Evolutionary conservation across 2,888 invertebrate genomes (phyloP).

Genomic region (Phoronis australis): DNA sequence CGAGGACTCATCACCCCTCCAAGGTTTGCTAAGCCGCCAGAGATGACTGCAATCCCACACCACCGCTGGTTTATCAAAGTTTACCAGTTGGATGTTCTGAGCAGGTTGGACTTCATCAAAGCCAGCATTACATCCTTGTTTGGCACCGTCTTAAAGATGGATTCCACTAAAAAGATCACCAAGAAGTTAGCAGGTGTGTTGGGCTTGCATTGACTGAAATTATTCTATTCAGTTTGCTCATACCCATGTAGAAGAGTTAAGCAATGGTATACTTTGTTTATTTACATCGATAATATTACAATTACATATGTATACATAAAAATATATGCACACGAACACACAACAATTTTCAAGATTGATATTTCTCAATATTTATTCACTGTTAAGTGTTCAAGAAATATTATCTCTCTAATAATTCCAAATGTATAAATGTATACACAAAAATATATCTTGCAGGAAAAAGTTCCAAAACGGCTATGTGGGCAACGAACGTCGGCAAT

Average conservation of each 20-base stretch:
- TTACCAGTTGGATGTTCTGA: slow-evolving; percentile 17
- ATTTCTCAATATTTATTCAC: no score
- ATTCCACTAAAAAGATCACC: slow-evolving; percentile 24
- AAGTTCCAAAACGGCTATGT: slow-evolving; percentile 15
- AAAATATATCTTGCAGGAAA: no score
- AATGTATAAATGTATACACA: no score
- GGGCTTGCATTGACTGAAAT: not conserved
- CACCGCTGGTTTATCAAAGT: slow-evolving; percentile 19
- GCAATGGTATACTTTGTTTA: no score
- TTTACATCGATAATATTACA: no score
- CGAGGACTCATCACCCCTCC: slow-evolving; percentile 1
- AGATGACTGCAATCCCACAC: slow-evolving; percentile 8
- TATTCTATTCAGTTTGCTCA: no score
- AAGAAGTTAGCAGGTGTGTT: not conserved
- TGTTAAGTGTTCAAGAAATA: no score
- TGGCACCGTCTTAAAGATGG: slow-evolving; percentile 23
- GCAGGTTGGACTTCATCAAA: slow-evolving; percentile 18
- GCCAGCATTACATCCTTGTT: slow-evolving; percentile 21
- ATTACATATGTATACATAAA: no score
- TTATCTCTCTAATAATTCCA: no score
- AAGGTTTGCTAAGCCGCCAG: slow-evolving; percentile 12
- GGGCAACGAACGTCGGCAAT: slow-evolving; percentile 25
- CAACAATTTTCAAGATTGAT: no score
- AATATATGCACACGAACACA: no score
- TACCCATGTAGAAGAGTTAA: no score